These are phyloP conservation scores for Peromyscus eremicus DNA, from an alignment of 2,797 vertebrate species.

Conservation along the genomic window DNA sequence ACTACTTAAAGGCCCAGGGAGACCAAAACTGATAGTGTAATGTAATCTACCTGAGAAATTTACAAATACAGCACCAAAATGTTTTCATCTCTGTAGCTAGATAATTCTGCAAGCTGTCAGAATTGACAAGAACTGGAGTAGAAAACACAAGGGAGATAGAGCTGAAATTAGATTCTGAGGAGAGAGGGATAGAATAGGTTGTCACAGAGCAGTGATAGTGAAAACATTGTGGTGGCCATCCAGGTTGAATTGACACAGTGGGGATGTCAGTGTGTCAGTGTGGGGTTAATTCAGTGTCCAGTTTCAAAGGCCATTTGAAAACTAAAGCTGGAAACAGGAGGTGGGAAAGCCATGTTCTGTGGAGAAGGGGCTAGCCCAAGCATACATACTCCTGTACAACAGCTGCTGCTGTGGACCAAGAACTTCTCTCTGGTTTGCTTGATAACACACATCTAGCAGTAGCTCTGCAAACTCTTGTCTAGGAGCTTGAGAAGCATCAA, in stretches of 20 bases:
- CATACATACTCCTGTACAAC: too few relatives aligned
- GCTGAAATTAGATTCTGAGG: slow-evolving; percentile 7
- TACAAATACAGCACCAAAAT: background rate
- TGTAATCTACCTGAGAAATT: slow-evolving; percentile 40
- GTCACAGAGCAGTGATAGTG: background rate
- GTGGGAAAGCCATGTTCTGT: background rate
- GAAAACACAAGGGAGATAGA: background rate
- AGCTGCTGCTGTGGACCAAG: background rate
- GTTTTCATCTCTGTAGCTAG: slow-evolving; percentile 9
- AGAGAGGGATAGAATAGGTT: background rate
- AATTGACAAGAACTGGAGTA: slow-evolving; percentile 18
- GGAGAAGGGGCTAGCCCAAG: background rate
- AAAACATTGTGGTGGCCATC: background rate
- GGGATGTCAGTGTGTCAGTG: background rate
- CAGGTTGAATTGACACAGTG: background rate
- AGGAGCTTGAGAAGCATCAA: background rate
- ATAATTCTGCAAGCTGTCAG: slow-evolving; percentile 59
- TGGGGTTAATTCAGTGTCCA: background rate
- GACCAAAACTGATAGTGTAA: background rate
- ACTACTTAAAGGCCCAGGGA: background rate
- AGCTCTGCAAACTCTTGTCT: background rate
- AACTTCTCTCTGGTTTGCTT: accelerated
- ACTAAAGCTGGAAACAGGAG: background rate
- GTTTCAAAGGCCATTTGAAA: background rate
- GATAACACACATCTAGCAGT: background rate